phyloP scores from a whole-genome alignment of 2,888 invertebrate species.

The Drosophila siamana region DNA sequence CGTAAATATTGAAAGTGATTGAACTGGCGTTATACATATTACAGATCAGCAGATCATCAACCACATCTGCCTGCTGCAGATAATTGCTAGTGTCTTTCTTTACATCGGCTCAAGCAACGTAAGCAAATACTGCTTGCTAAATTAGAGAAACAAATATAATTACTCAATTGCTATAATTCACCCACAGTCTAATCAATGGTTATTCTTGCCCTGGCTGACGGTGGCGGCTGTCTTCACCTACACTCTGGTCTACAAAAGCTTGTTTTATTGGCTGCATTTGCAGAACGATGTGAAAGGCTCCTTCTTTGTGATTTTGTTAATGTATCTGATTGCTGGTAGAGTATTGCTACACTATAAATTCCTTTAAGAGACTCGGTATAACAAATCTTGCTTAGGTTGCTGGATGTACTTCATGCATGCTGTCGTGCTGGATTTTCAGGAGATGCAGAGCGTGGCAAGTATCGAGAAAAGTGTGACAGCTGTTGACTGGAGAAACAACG shows the following conservation, averaged over 20 bases:
- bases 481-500: background rate
- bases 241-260: conserved; percentile 30
- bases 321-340: conserved; percentile 44
- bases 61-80: conserved; percentile 57
- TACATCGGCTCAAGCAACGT: conserved; percentile 39
- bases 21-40: background rate
- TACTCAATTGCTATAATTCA: fast-evolving
- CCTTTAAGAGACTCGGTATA: background rate
- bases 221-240: conserved; percentile 47
- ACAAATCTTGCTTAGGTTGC: conserved; percentile 28
- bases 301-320: background rate
- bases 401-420: conserved; percentile 53
- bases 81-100: conserved; percentile 30
- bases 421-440: conserved; percentile 43
- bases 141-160: too few relatives aligned
- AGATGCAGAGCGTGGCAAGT: conserved; percentile 1
- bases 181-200: conserved; percentile 47
- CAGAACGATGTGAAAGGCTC: background rate
- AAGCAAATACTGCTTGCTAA: too few relatives aligned
- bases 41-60: conserved; percentile 30
- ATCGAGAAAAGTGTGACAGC: background rate
- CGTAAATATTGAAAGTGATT: background rate
- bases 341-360: background rate
- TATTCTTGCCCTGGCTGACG: conserved; percentile 53
- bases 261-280: background rate